Percentiles rank a stretch among this genome's conserved stretches.
Evolutionary conservation across 2,113 vertebrate genomes (phyloP).

Genomic region (Bos javanicus): DNA sequence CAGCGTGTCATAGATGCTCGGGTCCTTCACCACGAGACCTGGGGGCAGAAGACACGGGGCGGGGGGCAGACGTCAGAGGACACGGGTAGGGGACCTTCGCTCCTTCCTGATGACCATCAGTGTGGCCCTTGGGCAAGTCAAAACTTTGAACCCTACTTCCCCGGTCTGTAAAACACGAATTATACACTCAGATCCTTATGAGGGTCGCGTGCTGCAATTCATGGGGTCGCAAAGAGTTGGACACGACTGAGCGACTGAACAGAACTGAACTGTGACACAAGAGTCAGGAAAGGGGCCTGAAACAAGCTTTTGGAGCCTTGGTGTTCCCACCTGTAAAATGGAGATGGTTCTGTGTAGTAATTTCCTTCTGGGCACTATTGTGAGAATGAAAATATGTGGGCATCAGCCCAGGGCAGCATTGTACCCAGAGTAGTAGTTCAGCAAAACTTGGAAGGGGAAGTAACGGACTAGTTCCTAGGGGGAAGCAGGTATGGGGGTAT

Average conservation of each 20-base stretch:
- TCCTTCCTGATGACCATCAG: neutral
- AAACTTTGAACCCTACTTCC: neutral
- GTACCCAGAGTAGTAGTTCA: neutral
- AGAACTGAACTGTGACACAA: no score
- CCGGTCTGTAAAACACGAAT: neutral
- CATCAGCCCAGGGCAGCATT: neutral
- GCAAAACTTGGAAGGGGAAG: neutral
- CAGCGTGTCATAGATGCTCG: slow-evolving; percentile 92
- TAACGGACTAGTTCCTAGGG: neutral
- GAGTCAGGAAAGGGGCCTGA: neutral
- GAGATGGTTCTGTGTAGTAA: neutral
- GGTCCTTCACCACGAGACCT: slow-evolving; percentile 95
- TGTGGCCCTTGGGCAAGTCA: neutral
- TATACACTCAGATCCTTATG: neutral
- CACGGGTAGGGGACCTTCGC: neutral
- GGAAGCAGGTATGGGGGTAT: neutral
- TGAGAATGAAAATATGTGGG: neutral
- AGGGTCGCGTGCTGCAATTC: neutral
- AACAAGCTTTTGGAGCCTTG: neutral
- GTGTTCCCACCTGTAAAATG: neutral
- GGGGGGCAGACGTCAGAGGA: neutral
- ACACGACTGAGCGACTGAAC: no score
- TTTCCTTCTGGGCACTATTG: neutral
- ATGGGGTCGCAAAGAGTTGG: no score
- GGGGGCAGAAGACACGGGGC: neutral